Conservation (phyloP, 2,113 vertebrate genomes). For the Serilophus lunatus region DNA sequence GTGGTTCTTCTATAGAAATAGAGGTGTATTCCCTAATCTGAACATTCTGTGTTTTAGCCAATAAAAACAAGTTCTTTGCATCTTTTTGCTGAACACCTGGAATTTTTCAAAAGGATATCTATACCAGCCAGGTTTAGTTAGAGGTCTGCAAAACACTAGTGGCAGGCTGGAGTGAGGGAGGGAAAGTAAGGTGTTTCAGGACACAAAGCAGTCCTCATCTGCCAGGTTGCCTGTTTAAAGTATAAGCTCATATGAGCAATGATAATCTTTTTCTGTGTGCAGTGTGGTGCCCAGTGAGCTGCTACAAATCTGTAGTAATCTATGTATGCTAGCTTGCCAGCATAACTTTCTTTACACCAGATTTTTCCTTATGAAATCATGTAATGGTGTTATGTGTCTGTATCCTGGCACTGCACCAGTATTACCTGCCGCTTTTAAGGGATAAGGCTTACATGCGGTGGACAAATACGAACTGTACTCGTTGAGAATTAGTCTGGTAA, state of each 20-base stretch:
- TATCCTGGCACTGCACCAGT: neutral
- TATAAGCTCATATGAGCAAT: neutral
- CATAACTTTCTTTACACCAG: neutral
- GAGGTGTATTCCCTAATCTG: neutral
- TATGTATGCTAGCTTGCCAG: neutral
- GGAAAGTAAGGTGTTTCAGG: neutral
- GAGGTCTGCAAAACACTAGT: neutral
- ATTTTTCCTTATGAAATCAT: neutral
- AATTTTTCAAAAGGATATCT: neutral
- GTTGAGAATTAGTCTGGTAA: neutral
- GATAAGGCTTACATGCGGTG: rapidly evolving
- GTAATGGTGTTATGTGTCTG: rapidly evolving
- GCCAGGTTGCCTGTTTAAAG: neutral
- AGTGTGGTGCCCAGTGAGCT: neutral
- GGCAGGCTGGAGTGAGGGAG: neutral
- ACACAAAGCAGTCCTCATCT: neutral
- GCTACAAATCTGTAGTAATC: neutral
- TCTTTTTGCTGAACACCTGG: neutral
- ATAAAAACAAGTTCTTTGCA: neutral
- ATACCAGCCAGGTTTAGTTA: neutral
- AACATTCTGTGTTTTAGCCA: neutral
- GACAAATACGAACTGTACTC: neutral
- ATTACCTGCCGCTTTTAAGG: neutral
- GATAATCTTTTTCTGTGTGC: neutral
- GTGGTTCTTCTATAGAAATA: neutral